A percentile compares a stretch with the other conserved stretches of the same genome.
phyloP scores from a whole-genome alignment of 2,113 vertebrate genomes.

The Emydura subglobosa region DNA sequence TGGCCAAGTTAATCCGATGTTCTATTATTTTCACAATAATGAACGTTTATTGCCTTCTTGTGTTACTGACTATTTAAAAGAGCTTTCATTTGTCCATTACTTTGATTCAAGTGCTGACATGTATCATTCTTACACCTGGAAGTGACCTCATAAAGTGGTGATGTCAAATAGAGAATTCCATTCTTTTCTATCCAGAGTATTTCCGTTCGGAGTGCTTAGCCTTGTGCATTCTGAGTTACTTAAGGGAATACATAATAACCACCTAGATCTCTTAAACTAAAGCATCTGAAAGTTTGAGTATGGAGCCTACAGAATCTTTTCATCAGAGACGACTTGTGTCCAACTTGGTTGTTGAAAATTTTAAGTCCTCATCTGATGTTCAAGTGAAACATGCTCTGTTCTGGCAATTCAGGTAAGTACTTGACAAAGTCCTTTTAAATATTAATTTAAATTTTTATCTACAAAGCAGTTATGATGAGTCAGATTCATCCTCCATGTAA shows the following conservation, averaged over 20 bases:
- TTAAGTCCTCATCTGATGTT: not conserved
- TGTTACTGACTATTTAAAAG: not conserved
- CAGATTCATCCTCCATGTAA: not conserved
- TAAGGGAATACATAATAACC: not conserved
- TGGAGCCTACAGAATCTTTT: not conserved
- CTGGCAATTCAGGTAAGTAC: not conserved
- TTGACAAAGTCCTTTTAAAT: not conserved
- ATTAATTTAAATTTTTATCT: not conserved
- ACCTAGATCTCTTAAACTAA: fast-evolving
- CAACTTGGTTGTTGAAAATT: not conserved
- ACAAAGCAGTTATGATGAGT: not conserved
- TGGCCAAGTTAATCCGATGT: not conserved
- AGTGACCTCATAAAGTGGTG: not conserved
- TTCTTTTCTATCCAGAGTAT: not conserved
- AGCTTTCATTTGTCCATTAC: not conserved
- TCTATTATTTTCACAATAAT: not conserved
- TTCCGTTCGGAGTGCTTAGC: fast-evolving
- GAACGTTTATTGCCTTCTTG: not conserved
- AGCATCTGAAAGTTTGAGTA: not conserved
- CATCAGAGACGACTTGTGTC: not conserved
- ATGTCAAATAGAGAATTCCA: not conserved
- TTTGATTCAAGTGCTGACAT: not conserved
- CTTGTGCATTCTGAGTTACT: fast-evolving
- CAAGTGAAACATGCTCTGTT: not conserved
- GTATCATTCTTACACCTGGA: not conserved